These are phyloP conservation scores for Conus betulinus DNA, from an alignment of 1,140 invertebrate genomes.

Conservation along the genomic window DNA sequence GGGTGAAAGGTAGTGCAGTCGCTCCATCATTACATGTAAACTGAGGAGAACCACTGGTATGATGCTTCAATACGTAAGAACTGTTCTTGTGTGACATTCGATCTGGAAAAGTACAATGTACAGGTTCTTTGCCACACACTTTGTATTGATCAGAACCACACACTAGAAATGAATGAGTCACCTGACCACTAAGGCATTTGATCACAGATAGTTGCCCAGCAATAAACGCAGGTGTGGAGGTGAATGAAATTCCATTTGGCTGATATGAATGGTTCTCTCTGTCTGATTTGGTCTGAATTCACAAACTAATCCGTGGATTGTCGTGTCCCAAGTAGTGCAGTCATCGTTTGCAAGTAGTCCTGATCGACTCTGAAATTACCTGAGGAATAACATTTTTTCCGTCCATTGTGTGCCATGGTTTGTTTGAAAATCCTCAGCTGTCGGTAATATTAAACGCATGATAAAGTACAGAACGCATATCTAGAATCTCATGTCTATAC, in stretches of 20 bases:
- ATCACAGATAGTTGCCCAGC: background rate
- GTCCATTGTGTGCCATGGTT: background rate
- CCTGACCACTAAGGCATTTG: background rate
- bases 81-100: too few species aligned
- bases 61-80: too few species aligned
- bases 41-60: too few species aligned
- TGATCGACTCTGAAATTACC: background rate
- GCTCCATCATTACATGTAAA: background rate
- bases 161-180: conserved; percentile 17
- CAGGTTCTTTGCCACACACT: too few species aligned
- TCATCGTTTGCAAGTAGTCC: too few species aligned
- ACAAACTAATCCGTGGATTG: too few species aligned
- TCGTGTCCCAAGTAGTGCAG: too few species aligned
- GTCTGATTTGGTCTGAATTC: too few species aligned
- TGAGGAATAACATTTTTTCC: background rate
- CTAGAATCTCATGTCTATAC: background rate
- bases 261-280: too few species aligned
- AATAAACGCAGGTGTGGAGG: too few species aligned
- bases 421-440: too few species aligned
- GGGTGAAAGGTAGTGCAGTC: background rate
- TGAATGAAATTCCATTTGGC: too few species aligned
- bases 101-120: background rate
- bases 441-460: background rate
- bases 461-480: background rate
- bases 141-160: background rate